Evolutionary conservation across 2,113 vertebrate species (phyloP).

Genomic region (Tragelaphus imberbis): DNA sequence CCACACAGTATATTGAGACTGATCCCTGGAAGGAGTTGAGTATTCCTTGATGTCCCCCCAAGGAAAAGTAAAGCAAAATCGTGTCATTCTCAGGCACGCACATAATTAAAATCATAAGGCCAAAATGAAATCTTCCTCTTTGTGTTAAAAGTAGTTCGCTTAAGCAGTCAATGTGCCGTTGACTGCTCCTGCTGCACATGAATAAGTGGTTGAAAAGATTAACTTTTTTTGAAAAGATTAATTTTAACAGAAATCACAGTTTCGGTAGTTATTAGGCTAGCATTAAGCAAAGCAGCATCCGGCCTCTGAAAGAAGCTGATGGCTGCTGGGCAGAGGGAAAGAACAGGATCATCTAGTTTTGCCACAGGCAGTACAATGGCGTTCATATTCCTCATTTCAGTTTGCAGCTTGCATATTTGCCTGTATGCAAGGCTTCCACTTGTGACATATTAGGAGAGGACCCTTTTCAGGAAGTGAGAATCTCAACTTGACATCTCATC

Average conservation of each 20-base stretch:
- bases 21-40: background rate
- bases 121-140: slow-evolving; percentile 36
- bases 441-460: background rate
- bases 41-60: background rate
- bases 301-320: background rate
- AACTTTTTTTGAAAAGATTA: background rate
- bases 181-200: background rate
- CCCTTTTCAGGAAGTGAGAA: slow-evolving; percentile 4
- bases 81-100: background rate
- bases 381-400: accelerated
- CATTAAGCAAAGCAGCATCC: background rate
- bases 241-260: slow-evolving; percentile 14
- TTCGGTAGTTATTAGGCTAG: background rate
- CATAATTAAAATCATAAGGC: slow-evolving; percentile 40
- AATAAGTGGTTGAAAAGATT: background rate
- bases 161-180: background rate
- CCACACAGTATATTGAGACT: background rate
- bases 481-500: background rate
- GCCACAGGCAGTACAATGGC: background rate
- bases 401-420: background rate
- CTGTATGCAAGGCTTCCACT: background rate
- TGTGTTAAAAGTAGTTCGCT: background rate
- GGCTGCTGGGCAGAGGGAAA: background rate
- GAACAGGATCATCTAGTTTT: background rate
- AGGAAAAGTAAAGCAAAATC: slow-evolving; percentile 1